Base-by-base conservation (phyloP, 2,888 invertebrate genomes). In the Penaeus monodon region DNA sequence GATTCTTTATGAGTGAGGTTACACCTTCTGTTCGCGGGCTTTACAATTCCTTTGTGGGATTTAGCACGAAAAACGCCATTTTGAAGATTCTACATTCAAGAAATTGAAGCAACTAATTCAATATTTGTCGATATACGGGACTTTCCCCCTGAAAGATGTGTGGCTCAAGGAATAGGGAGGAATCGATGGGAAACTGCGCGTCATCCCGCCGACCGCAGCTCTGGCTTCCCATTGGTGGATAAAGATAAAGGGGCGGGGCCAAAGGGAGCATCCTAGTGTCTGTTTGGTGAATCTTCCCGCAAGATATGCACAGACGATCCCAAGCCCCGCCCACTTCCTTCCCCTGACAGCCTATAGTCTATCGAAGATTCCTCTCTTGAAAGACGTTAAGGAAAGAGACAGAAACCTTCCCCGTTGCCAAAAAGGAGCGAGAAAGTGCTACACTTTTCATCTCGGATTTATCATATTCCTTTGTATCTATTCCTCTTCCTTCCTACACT, bases 271-370 rank as follows among this genome's bases (percentile, higher is more conserved):
- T 84, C 84, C 70, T 77, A 63, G 66, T 84, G 70, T 84, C 84
- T 84, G 84, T 84, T 78, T 84, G 84, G 84, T 68, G 78, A 44
- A 84, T 84, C 84, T 84, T 78, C 79, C 66, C 65, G 63, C 76
- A 83, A 83, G 83, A 83, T 83, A 63, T 66, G 70, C 83, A 65
- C 22, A 29, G 17, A 24, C 82, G 22, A 20, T 49, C 78, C 68
- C 70, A 78, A 27, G 84, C 84, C 70, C 78, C 84, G 78, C 84
- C 84, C 70, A 84, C 79, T 63, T 70, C 77, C 84, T 78, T 57
- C 78, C 27, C 14, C n/a, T 22, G n/a, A 27, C 74, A 73, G 24
- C 83, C 76, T 76, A 65, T 76, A 38, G 29, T 27, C 76, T 65
- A 57, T 63, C 79, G 17, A 57, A 57, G 57, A 57, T 57, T 57